Conservation (phyloP, 2,888 invertebrate genomes). For the Chydorus sphaericus region DNA sequence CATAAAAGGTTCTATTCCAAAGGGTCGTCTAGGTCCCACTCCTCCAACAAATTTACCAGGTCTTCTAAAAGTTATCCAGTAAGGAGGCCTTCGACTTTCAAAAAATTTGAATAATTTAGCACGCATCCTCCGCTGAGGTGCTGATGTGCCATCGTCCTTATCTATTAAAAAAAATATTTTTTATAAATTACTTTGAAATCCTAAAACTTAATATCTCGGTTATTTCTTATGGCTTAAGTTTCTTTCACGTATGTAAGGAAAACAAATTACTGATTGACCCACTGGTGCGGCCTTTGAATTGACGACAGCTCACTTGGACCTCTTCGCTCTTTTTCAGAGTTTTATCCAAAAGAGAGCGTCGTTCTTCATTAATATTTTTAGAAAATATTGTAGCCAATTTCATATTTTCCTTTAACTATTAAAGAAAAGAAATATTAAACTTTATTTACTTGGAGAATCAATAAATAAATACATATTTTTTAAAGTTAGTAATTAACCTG, state of each 20-base stretch:
- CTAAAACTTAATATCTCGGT: constrained; percentile 32
- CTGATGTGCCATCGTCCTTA: constrained; percentile 21
- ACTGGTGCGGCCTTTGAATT: constrained; percentile 40
- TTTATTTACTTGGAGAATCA: not conserved
- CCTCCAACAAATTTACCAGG: constrained; percentile 40
- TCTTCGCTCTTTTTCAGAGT: constrained; percentile 32
- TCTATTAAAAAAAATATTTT: not conserved
- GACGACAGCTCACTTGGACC: constrained; percentile 42
- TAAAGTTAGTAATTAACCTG: not conserved
- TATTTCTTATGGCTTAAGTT: constrained; percentile 43
- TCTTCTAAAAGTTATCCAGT: constrained; percentile 95
- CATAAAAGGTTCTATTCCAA: constrained; percentile 53
- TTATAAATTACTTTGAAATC: not conserved
- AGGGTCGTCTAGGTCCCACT: constrained; percentile 59
- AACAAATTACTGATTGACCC: constrained; percentile 49
- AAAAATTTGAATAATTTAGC: constrained; percentile 78
- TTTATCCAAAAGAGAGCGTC: constrained; percentile 39
- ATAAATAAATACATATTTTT: too few relatives aligned
- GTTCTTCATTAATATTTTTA: constrained; percentile 34
- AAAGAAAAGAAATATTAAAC: constrained; percentile 16
- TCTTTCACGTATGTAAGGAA: constrained; percentile 31
- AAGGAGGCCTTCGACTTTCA: constrained; percentile 85
- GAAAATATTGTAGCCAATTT: constrained; percentile 59
- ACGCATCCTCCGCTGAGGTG: constrained; percentile 39
- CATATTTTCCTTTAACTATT: constrained; percentile 69